Evolutionary conservation across 2,888 invertebrate genomes (phyloP).

Genomic region (Hyposoter didymator): DNA sequence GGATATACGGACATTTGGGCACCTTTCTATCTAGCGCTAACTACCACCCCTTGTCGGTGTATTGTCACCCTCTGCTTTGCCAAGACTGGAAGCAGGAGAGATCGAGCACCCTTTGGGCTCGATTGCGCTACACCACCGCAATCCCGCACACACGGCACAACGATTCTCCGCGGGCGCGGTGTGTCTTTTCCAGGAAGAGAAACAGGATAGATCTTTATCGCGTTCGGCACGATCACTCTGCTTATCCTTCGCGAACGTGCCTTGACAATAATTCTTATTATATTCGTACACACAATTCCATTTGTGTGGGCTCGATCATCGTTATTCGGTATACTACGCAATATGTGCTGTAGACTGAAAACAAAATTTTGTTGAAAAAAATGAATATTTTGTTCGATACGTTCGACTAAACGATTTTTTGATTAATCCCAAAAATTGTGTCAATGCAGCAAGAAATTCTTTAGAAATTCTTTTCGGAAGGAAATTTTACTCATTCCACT

Average conservation of each 20-base stretch:
- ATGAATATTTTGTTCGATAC: too few species aligned
- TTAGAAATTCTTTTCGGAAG: too few species aligned
- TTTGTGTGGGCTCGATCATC: not conserved
- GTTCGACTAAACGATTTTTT: too few species aligned
- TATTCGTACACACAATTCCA: not conserved
- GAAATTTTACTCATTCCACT: too few species aligned
- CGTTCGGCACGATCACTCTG: not conserved
- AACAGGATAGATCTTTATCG: constrained; percentile 13
- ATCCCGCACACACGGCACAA: constrained; percentile 52
- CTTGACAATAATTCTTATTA: not conserved
- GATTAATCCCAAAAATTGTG: too few species aligned
- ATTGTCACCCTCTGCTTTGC: constrained; percentile 28
- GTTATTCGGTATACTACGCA: too few species aligned
- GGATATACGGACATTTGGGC: not conserved
- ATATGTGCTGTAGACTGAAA: too few species aligned
- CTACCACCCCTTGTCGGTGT: constrained; percentile 40
- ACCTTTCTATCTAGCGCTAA: constrained; percentile 34
- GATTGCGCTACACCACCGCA: constrained; percentile 43
- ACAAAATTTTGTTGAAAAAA: too few species aligned
- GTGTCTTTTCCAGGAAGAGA: constrained; percentile 64
- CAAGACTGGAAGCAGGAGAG: not conserved
- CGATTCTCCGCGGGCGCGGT: constrained; percentile 36
- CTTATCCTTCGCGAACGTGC: not conserved
- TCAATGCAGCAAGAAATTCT: too few species aligned
- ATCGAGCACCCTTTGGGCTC: not conserved